A percentile compares a stretch with the other conserved stretches of the same genome.
These are phyloP conservation scores for Simalia tracyae DNA, from an alignment of 2,797 vertebrate species.

Conservation along the genomic window DNA sequence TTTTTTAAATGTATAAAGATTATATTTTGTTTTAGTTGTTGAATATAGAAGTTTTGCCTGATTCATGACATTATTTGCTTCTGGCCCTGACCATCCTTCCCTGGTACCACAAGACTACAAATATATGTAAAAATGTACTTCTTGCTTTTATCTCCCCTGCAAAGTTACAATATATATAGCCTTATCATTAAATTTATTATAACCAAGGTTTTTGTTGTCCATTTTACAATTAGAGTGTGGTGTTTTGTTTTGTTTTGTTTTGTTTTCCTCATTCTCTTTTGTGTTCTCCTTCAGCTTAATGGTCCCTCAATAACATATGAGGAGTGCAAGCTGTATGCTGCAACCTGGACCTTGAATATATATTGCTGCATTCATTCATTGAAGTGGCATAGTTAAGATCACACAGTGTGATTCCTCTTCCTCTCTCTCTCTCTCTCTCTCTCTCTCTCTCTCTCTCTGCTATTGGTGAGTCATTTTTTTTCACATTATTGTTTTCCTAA, in stretches of 20 bases:
- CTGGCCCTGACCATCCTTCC: background rate
- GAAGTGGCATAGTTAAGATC: no score
- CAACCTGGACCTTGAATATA: background rate
- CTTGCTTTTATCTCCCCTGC: background rate
- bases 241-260: background rate
- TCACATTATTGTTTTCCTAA: background rate
- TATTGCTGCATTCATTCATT: no score
- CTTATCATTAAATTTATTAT: slow-evolving; percentile 1
- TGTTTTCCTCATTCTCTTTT: background rate
- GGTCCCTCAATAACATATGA: background rate
- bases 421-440: no score
- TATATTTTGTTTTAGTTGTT: background rate
- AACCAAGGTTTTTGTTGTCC: background rate
- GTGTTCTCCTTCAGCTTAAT: background rate
- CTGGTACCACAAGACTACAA: background rate
- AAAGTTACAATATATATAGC: background rate
- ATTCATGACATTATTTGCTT: slow-evolving; percentile 14
- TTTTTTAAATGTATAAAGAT: slow-evolving; percentile 2
- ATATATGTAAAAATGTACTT: background rate
- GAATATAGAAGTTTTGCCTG: background rate
- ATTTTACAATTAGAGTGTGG: background rate
- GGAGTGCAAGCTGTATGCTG: background rate
- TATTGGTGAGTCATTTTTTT: background rate
- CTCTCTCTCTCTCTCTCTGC: no score
- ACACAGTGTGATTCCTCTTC: background rate